phyloP scores from a whole-genome alignment of 2,888 invertebrate species.

The Caenorhabditis plicata region DNA sequence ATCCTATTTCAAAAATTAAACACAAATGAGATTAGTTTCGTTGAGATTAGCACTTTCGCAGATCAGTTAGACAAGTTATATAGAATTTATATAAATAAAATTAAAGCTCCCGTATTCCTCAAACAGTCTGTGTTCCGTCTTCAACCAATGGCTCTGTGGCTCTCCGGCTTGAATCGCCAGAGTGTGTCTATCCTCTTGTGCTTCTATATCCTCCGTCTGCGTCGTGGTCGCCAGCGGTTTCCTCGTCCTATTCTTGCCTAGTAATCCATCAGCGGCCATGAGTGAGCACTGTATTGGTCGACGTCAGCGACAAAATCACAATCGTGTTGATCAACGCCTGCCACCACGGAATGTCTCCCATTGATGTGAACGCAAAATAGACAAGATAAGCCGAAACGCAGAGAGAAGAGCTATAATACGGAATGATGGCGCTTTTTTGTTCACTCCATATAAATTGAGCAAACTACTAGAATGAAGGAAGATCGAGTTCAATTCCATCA shows the following conservation, averaged over 20 bases:
- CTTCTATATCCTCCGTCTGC: conserved; percentile 12
- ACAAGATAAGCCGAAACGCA: conserved; percentile 54
- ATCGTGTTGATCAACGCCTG: conserved; percentile 38
- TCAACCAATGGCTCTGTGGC: conserved; percentile 9
- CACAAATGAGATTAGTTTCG: no score
- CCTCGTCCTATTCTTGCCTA: conserved; percentile 41
- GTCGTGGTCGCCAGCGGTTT: conserved; percentile 28
- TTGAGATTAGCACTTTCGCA: no score
- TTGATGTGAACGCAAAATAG: conserved; percentile 44
- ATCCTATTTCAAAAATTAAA: no score
- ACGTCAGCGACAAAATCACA: conserved; percentile 54
- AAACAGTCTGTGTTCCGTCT: conserved; percentile 32
- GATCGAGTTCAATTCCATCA: conserved; percentile 64
- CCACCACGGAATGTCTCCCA: conserved; percentile 41
- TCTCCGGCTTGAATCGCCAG: conserved; percentile 34
- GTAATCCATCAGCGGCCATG: conserved; percentile 64
- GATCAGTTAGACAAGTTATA: no score
- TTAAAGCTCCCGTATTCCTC: not conserved
- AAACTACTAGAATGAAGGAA: conserved; percentile 54
- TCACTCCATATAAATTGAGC: conserved; percentile 51
- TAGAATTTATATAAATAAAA: no score
- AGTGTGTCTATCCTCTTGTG: conserved; percentile 30
- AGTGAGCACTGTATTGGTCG: conserved; percentile 59
- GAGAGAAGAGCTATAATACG: conserved; percentile 58
- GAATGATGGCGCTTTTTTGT: conserved; percentile 56